These are phyloP conservation scores for Caenorhabditis latens DNA, from an alignment of 1,140 invertebrate genomes.

Conservation along the genomic window DNA sequence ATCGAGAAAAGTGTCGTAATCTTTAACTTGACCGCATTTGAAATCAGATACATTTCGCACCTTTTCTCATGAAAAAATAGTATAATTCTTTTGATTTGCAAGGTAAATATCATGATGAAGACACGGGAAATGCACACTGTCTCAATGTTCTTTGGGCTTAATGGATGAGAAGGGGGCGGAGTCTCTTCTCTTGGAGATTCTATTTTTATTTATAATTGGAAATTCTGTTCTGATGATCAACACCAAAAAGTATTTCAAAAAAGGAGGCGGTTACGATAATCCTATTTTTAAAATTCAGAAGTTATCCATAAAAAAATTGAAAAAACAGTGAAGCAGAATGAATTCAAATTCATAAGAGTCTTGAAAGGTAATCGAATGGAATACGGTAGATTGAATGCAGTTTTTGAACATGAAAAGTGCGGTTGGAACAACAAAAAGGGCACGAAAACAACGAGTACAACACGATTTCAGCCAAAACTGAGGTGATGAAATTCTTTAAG, in stretches of 20 bases:
- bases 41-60: not conserved
- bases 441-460: slow-evolving; percentile 23
- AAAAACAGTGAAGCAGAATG: too few relatives aligned
- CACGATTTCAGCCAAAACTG: not conserved
- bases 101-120: not conserved
- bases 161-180: not conserved
- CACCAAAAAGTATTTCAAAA: not conserved
- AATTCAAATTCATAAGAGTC: not conserved
- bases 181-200: not conserved
- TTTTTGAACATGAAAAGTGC: slow-evolving; percentile 39
- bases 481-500: not conserved
- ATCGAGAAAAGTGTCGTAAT: slow-evolving; percentile 10
- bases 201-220: not conserved
- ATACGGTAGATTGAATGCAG: slow-evolving; percentile 7
- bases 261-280: not conserved
- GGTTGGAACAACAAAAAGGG: not conserved
- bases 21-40: not conserved
- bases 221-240: slow-evolving; percentile 2
- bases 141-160: slow-evolving; percentile 24
- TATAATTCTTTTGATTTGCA: too few relatives aligned
- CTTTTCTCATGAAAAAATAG: not conserved
- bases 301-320: too few relatives aligned
- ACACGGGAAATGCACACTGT: not conserved
- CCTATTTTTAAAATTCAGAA: not conserved
- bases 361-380: not conserved